phyloP scores from a whole-genome alignment of 92 coral and sea anemone genomes.

The Phenganax stokvisi region DNA sequence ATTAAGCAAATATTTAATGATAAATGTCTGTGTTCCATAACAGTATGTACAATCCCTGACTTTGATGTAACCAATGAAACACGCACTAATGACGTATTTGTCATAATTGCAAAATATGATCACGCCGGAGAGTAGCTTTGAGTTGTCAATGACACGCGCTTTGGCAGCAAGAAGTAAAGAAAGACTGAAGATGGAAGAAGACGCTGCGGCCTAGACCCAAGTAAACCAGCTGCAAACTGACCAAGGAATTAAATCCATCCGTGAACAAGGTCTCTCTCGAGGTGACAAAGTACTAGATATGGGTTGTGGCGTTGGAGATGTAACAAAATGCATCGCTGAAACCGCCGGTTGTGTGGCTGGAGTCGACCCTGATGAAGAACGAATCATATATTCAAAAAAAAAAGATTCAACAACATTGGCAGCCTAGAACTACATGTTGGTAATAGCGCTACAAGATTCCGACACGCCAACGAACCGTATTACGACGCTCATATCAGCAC shows the following conservation, averaged over 20 bases:
- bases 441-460: not conserved
- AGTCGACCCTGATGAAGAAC: not conserved
- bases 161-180: not conserved
- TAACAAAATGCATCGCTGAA: not conserved
- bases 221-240: not conserved
- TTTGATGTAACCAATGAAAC: no score
- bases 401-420: no score
- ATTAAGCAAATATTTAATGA: no score
- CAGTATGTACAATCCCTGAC: no score
- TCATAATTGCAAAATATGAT: no score
- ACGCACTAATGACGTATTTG: no score
- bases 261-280: not conserved
- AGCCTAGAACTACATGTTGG: not conserved
- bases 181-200: slow-evolving; percentile 9
- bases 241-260: not conserved
- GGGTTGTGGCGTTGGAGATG: slow-evolving; percentile 3
- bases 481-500: slow-evolving; percentile 8
- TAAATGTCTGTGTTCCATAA: no score
- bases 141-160: no score
- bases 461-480: not conserved
- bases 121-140: no score
- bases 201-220: not conserved
- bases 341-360: not conserved
- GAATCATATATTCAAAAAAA: not conserved
- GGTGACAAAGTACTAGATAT: slow-evolving; percentile 8